phyloP scores from a whole-genome alignment of 1,140 invertebrate genomes.

The Drosophila jambulina region DNA sequence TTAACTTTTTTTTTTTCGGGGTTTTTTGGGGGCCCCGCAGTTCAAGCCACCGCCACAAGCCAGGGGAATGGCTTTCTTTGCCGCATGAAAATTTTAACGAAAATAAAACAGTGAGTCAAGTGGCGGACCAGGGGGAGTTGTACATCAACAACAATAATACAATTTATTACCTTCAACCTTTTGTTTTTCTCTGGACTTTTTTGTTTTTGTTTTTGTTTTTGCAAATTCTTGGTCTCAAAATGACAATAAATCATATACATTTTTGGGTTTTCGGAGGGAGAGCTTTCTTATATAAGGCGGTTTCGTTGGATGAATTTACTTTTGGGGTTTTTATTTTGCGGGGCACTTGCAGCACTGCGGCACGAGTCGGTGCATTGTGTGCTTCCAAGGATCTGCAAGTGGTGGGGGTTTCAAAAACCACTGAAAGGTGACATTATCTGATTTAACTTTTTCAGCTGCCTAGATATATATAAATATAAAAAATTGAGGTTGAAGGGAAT shows the following conservation, averaged over 20 bases:
- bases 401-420: background rate
- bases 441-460: background rate
- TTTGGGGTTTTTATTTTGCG: background rate
- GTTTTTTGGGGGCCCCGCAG: conserved; percentile 43
- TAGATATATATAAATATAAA: background rate
- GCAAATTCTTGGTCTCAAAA: conserved; percentile 82
- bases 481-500: background rate
- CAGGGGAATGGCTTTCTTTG: conserved; percentile 64
- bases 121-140: conserved; percentile 16
- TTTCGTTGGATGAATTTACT: conserved; percentile 11
- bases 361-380: conserved; percentile 50
- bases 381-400: conserved; percentile 12
- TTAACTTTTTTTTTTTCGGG: conserved; percentile 50
- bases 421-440: background rate
- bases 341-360: conserved; percentile 41
- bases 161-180: conserved; percentile 78
- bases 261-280: conserved; percentile 36
- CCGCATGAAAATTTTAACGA: conserved; percentile 35
- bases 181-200: conserved; percentile 10
- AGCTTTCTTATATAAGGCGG: conserved; percentile 44
- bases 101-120: conserved; percentile 44
- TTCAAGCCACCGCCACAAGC: conserved; percentile 36
- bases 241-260: conserved; percentile 83
- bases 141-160: conserved; percentile 80
- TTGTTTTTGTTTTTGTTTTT: conserved; percentile 28